A percentile compares a stretch with the other conserved stretches of the same genome.
phyloP scores from a whole-genome alignment of 2,113 vertebrate genomes.

The Gracilinanus agilis region DNA sequence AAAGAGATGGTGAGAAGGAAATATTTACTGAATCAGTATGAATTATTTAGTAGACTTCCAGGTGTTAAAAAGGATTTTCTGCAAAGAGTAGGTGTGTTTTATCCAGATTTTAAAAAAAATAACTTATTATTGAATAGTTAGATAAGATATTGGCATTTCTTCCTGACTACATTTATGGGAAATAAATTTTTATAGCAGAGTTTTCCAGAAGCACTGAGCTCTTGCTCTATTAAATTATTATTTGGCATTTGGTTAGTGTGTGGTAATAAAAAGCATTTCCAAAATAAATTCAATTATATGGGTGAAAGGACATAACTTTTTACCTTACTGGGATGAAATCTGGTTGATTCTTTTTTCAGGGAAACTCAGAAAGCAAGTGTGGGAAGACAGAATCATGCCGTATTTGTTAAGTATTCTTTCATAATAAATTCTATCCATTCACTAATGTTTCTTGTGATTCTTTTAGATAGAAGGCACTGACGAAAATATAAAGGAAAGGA shows the following conservation, averaged over 20 bases:
- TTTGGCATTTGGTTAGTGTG: constrained; percentile 42
- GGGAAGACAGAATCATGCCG: constrained; percentile 8
- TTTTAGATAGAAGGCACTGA: constrained; percentile 17
- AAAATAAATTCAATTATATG: constrained; percentile 17
- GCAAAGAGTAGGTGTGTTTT: constrained; percentile 23
- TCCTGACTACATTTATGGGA: constrained; percentile 33
- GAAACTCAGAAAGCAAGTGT: constrained; percentile 29
- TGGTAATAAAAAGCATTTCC: constrained; percentile 13
- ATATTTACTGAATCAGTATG: background rate
- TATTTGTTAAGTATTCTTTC: constrained; percentile 6
- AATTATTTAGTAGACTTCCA: constrained; percentile 38
- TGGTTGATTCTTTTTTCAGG: constrained; percentile 7
- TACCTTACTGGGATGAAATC: background rate
- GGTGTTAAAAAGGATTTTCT: constrained; percentile 48
- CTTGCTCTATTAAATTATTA: constrained; percentile 38
- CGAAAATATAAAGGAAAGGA: background rate
- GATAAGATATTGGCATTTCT: background rate
- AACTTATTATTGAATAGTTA: constrained; percentile 8
- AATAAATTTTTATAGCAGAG: constrained; percentile 15
- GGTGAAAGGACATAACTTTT: constrained; percentile 13
- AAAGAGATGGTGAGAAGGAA: background rate
- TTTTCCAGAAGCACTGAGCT: constrained; percentile 3
- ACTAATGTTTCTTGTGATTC: background rate
- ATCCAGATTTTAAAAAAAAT: constrained; percentile 21
- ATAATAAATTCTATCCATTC: constrained; percentile 13